Conservation (phyloP, 64 coral and sea anemone genomes). For the Acropora tenuis region DNA sequence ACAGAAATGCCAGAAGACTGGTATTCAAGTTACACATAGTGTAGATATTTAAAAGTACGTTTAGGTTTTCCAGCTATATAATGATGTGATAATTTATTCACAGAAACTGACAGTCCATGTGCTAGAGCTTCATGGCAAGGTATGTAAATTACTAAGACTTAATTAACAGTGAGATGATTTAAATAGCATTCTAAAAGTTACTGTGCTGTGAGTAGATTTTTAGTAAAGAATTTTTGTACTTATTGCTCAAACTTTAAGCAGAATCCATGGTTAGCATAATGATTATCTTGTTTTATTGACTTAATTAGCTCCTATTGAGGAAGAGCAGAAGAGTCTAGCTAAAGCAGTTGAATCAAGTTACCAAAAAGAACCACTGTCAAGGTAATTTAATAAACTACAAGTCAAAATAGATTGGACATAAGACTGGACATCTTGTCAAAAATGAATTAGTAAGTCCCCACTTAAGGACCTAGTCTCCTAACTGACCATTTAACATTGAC, state of each 20-base stretch:
- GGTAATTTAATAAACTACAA: slow-evolving; percentile 5
- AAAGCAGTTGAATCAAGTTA: slow-evolving; percentile 4
- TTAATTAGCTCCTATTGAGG: background rate
- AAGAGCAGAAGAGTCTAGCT: background rate
- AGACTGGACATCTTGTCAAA: background rate
- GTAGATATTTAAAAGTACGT: slow-evolving; percentile 1
- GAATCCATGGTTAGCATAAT: slow-evolving; percentile 4
- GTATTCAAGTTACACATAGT: slow-evolving; percentile 4
- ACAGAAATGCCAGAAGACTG: slow-evolving; percentile 3
- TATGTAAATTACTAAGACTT: background rate
- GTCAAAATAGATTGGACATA: background rate
- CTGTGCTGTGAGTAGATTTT: no score
- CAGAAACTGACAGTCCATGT: background rate
- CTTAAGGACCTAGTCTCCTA: no score
- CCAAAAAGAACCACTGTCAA: background rate
- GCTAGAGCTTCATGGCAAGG: background rate
- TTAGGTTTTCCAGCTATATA: background rate
- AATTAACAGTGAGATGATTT: no score
- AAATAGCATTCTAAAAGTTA: no score
- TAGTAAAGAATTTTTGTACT: no score
- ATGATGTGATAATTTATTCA: slow-evolving; percentile 5
- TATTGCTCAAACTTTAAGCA: no score
- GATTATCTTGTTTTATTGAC: background rate
- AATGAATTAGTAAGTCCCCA: background rate
- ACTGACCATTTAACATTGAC: no score